These are phyloP conservation scores for Cotesia vestalis DNA, from an alignment of 1,140 invertebrate genomes.

Conservation along the genomic window DNA sequence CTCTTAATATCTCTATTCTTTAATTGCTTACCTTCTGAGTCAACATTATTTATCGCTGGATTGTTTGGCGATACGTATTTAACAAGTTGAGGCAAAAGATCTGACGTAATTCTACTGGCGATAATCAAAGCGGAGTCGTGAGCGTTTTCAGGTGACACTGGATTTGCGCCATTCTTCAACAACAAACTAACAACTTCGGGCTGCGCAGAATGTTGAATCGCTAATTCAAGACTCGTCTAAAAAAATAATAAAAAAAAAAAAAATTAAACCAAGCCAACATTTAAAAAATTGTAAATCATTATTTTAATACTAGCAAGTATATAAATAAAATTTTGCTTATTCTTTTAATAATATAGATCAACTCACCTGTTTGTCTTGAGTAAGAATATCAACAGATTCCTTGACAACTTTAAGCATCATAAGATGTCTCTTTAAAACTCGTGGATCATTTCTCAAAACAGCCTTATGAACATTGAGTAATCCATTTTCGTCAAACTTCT, in stretches of 20 bases:
- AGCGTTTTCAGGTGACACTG: conserved; percentile 13
- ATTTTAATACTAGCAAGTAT: too few species aligned
- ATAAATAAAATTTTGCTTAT: too few species aligned
- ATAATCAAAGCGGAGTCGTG: conserved; percentile 39
- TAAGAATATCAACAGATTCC: conserved; percentile 31
- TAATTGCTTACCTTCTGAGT: conserved; percentile 31
- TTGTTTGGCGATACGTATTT: conserved; percentile 1
- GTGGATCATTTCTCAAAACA: conserved; percentile 21
- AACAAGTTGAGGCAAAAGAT: conserved; percentile 27
- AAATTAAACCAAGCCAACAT: neutral
- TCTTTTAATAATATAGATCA: too few species aligned
- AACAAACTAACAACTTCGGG: conserved; percentile 33
- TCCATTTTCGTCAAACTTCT: conserved; percentile 36
- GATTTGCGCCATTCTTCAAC: conserved; percentile 33
- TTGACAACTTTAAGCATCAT: conserved; percentile 27
- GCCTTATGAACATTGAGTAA: conserved; percentile 38
- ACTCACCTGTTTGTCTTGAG: conserved; percentile 29
- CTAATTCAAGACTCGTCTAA: conserved; percentile 40
- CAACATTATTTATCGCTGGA: conserved; percentile 28
- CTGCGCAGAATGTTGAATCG: conserved; percentile 23
- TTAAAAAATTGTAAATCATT: too few species aligned
- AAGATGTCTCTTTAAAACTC: conserved; percentile 23
- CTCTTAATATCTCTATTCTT: too few species aligned
- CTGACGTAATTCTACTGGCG: conserved; percentile 25
- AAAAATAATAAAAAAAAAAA: conserved; percentile 10